Evolutionary conservation across 1,140 invertebrate genomes (phyloP).

Genomic region (Pseudomyrmex pallidus): DNA sequence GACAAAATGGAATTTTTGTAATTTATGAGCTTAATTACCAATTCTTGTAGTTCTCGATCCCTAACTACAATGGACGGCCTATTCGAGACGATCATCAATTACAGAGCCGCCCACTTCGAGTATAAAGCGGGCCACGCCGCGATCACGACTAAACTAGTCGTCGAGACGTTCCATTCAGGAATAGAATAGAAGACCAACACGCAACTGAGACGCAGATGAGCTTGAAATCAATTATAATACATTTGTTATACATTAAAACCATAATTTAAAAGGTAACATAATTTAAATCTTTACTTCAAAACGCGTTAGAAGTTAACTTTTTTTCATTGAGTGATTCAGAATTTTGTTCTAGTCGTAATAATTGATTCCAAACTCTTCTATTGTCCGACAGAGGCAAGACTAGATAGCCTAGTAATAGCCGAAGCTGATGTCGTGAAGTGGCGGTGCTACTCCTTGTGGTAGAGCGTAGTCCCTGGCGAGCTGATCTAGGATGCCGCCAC

Average conservation of each 20-base stretch:
- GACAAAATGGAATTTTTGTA: not conserved
- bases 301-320: not conserved
- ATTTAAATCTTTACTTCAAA: no score
- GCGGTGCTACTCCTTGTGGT: conserved; percentile 88
- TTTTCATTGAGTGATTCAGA: not conserved
- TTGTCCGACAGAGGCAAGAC: conserved; percentile 43
- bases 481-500: conserved; percentile 90
- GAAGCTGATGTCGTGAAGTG: conserved; percentile 92
- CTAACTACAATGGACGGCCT: not conserved
- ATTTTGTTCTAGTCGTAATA: not conserved
- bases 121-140: not conserved
- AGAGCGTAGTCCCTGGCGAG: conserved; percentile 92
- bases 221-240: conserved; percentile 19
- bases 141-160: conserved; percentile 1
- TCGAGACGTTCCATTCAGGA: conserved; percentile 44
- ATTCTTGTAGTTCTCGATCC: conserved; percentile 26
- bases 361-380: conserved; percentile 12
- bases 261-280: no score
- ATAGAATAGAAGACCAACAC: conserved; percentile 59
- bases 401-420: conserved; percentile 87
- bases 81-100: conserved; percentile 13
- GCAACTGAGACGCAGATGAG: conserved; percentile 20
- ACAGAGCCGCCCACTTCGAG: not conserved
- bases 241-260: no score
- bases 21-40: not conserved